Conservation (phyloP, 2,113 vertebrate species). For the Pachypanchax playfairii region DNA sequence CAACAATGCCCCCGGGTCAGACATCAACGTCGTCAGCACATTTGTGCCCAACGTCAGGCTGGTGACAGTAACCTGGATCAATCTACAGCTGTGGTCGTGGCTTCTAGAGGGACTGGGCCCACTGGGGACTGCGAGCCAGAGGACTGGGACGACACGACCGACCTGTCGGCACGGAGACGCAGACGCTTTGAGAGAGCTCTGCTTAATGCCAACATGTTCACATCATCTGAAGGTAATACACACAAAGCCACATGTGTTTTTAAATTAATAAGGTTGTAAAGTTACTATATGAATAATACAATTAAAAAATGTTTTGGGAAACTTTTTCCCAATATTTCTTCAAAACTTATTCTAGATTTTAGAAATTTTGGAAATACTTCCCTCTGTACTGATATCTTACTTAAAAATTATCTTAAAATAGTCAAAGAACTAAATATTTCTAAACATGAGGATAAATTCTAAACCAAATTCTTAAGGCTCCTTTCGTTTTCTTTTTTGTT, state of each 20-base stretch:
- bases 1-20: constrained; percentile 50
- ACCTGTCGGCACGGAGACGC: constrained; percentile 83
- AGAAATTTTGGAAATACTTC: no score
- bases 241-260: background rate
- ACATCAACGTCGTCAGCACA: constrained; percentile 36
- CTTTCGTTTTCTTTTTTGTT: no score
- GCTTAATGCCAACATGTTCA: constrained; percentile 88
- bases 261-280: no score
- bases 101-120: constrained; percentile 49
- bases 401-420: no score
- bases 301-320: no score
- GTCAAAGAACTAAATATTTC: no score
- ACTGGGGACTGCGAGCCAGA: constrained; percentile 78
- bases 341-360: no score
- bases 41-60: constrained; percentile 52
- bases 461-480: no score
- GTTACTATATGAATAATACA: no score
- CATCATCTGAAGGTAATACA: constrained; percentile 82
- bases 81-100: constrained; percentile 45
- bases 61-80: constrained; percentile 37
- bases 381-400: no score
- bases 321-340: no score
- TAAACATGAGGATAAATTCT: no score
- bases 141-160: constrained; percentile 84
- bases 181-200: constrained; percentile 92